Percentiles rank a stretch among this genome's conserved stretches.
Evolutionary conservation across 2,888 invertebrate species (phyloP).

Genomic region (Epirrhoe alternata): DNA sequence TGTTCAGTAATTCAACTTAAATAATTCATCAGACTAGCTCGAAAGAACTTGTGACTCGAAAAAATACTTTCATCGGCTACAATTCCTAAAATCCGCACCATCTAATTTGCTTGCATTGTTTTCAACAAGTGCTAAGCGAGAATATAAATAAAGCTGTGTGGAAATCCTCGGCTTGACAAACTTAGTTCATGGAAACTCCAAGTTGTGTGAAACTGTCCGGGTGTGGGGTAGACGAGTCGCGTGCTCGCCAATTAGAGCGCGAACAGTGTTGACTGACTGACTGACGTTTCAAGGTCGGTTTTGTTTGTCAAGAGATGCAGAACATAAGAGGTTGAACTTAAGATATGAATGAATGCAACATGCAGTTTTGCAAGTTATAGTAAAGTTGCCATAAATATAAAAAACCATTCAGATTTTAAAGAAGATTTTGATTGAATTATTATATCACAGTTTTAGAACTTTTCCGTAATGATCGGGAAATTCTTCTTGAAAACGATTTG

Average conservation of each 20-base stretch:
- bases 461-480: too few relatives aligned
- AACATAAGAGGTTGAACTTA: conserved; percentile 13
- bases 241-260: conserved; percentile 62
- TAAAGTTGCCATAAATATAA: too few relatives aligned
- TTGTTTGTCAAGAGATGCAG: conserved; percentile 20
- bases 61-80: too few relatives aligned
- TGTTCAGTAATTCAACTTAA: too few relatives aligned
- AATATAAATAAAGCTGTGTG: conserved; percentile 9
- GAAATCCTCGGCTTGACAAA: conserved; percentile 14
- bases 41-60: too few relatives aligned
- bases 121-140: not conserved
- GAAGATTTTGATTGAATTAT: too few relatives aligned
- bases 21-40: too few relatives aligned
- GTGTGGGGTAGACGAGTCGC: conserved; percentile 48
- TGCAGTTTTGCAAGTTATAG: too few relatives aligned
- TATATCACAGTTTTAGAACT: too few relatives aligned
- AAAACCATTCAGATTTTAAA: too few relatives aligned
- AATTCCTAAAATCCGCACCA: not conserved
- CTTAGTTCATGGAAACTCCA: conserved; percentile 20
- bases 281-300: conserved; percentile 25
- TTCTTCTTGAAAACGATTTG: too few relatives aligned
- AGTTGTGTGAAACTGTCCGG: conserved; percentile 28
- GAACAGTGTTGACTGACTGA: conserved; percentile 38
- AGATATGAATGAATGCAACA: not conserved
- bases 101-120: not conserved